Evolutionary conservation across 2,888 invertebrate species (phyloP), one percentile per base, ranked within the genome.

Genomic region (Stramonita haemastoma): DNA sequence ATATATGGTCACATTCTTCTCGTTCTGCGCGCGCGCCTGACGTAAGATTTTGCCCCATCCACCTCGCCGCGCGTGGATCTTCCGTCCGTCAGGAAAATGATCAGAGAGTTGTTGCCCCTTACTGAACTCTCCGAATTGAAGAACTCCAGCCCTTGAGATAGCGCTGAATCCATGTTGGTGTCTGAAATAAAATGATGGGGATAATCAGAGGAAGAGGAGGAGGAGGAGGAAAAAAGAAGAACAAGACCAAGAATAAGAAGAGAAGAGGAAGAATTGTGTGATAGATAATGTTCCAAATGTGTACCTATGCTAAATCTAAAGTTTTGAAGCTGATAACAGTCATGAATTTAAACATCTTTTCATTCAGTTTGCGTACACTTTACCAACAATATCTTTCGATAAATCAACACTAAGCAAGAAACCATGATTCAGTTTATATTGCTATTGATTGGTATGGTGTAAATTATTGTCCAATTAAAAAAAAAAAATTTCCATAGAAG

Each of bases 81-180:
- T 0, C 96, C 96, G 92, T 96, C 96, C 0, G 96, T 96, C 66
- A 96, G 93, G 90, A 96, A 96, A 60, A 96, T 93, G 19, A 96
- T 85, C 22, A 89, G 46, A 22, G 89, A 70, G 89, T 85, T 89
- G 70, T 89, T 84, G 70, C 89, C 89, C 73, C 29, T 84, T 13
- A 89, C 85, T 56, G 89, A 32, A 46, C 15, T 29, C 26, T 89
- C 89, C 11, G 73, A 73, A 73, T 85, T 89, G 66, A 89, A 66
- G 34, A 89, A 89, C 5, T 70, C 29, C 73, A 89, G 46, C 22
- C 84, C 89, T 19, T 73, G 84, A 26, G 70, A 56, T 19, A 89
- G 66, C 19, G 89, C 85, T 0, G 85, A 85, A 85, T 85, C 89
- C 22, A 89, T 89, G 85, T 89, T 89, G 0, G 89, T 89, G 73